Evolutionary conservation across 2,888 invertebrate species (phyloP), one percentile per base, ranked within the genome.

Genomic region (Meghimatium bilineatum): DNA sequence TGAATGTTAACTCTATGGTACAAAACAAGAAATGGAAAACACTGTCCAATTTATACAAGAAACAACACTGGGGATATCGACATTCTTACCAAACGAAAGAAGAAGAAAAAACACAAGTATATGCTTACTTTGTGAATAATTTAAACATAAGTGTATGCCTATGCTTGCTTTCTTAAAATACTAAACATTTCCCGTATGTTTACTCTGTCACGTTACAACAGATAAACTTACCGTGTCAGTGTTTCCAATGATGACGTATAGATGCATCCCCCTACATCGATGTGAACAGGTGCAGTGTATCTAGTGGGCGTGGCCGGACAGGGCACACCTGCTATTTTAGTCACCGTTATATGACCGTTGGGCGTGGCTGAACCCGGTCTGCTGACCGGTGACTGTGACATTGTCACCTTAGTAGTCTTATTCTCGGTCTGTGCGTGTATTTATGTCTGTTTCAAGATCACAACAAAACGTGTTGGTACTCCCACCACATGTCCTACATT

Each of bases 211-310:
- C 20, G 20, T 36, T 71, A 29, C 1, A n/a, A 26, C 10, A 20
- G 17, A 74, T 32, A 29, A 52, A 52, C 32, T 95, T 94, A 97
- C 97, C 96, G 96, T 87, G 98, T 98, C 67, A 99, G 95, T 12
- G 98, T 99, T 94, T 98, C 98, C 93, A 99, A 94, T 0, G 98
- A 98, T 10, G 98, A 98, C 0, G 98, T 99, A 94, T 98, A 99
- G 91, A 98, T 98, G 82, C 97, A 97, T 60, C 98, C 98, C 12
- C 99, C 98, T 80, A 99, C 98, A 94, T 99, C 98, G 89, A 99
- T 98, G 94, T 99, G 98, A 0, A 99, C 98, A 0, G 99, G 98
- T 2, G 98, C 98, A 83, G 97, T 98, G 94, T 97, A 97, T 85
- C 97, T 95, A 60, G 97, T 97, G 74, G 98, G 97, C 26, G 97